Base-by-base conservation (phyloP, 2,113 vertebrate species). In the Labeo catla region DNA sequence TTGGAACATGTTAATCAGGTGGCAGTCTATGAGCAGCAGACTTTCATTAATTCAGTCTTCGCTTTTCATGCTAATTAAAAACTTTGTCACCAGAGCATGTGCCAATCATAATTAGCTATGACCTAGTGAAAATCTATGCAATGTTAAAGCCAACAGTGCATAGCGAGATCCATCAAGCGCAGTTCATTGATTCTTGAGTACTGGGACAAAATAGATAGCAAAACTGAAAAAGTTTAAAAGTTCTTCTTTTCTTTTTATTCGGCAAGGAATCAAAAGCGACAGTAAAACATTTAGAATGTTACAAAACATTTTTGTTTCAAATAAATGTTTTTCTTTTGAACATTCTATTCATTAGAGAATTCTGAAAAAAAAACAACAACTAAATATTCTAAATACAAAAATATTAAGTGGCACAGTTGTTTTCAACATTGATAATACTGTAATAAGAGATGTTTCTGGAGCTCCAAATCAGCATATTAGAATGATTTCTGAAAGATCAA, bases 1-100 rank as follows among this genome's bases (percentile, higher is more conserved):
- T 78, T 49, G 49, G 39, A 81, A 83, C 28, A 87, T 86, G 84
- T 54, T 89, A 86, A 89, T 78, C 49, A 68, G 21, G 50, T 82
- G 50, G 0, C 34, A 57, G 78, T 47, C 80, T 23, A 79, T 34
- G 28, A 59, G 39, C 45, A 13, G 36, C 76, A 57, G 74, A 59
- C 19, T 61, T 82, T 47, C 63, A 79, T 54, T 68, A 76, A 52
- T 76, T 76, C 74, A 45, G 16, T 50, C 47, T 52, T 66, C 23
- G 19, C 61, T 84, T 76, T 52, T 59, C 43, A 78, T 49, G 52
- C 84, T 74, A 52, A 81, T 86, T 70, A 36, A 68, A 84, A 19
- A 34, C 43, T 36, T 23, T 45, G 43, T 28, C 85, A 76, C 68
- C 36, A 39, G 47, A 19, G 54, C 59, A 11, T 34, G 11, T 70